A percentile compares a stretch with the other conserved stretches of the same genome.
Evolutionary conservation across 2,113 vertebrate species (phyloP).

Genomic region (Meleagris gallopavo): DNA sequence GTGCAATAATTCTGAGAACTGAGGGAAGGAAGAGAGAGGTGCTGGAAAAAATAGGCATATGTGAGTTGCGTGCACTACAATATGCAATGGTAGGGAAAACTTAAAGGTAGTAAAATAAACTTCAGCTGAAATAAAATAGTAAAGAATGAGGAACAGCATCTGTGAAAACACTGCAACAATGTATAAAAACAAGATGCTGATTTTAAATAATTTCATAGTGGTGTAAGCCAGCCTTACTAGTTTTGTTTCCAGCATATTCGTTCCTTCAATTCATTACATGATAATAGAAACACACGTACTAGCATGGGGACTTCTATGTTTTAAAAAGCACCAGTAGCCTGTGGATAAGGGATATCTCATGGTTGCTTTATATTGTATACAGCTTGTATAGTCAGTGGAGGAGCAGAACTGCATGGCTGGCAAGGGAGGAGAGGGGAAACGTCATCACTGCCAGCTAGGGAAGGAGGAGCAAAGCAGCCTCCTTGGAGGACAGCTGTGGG

Average conservation of each 20-base stretch:
- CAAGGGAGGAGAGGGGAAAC: background rate
- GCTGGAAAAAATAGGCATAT: background rate
- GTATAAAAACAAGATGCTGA: background rate
- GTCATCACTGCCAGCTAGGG: background rate
- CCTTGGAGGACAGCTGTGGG: background rate
- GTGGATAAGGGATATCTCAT: background rate
- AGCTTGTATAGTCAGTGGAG: background rate
- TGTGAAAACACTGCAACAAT: background rate
- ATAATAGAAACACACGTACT: background rate
- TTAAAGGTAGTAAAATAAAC: background rate
- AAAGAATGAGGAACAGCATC: background rate
- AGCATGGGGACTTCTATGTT: background rate
- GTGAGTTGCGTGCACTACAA: background rate
- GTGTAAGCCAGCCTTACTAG: background rate
- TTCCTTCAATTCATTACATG: fast-evolving
- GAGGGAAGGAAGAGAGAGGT: background rate
- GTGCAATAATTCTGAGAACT: background rate
- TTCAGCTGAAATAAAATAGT: background rate
- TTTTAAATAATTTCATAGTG: background rate
- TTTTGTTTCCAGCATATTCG: background rate
- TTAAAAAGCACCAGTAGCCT: background rate
- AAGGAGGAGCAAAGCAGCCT: background rate
- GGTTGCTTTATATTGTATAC: background rate
- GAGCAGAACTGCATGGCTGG: background rate
- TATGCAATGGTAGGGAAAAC: background rate